These are phyloP conservation scores for Nymphalis urticae DNA, from an alignment of 2,888 invertebrate species.

Conservation along the genomic window DNA sequence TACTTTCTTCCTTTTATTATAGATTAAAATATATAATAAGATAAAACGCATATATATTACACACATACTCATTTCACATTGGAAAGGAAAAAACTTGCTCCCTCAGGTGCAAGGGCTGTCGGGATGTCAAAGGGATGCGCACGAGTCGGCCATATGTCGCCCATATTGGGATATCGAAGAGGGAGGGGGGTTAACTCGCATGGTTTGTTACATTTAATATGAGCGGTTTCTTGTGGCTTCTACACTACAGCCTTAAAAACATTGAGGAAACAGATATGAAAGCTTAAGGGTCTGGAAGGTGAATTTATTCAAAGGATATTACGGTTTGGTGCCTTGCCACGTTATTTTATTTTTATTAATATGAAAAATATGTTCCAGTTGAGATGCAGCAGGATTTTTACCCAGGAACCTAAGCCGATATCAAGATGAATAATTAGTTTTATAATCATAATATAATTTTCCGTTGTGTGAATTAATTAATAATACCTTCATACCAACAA, in stretches of 20 bases:
- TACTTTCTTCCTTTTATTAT: too few relatives aligned
- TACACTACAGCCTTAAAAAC: background rate
- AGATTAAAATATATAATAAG: background rate
- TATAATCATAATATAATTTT: too few relatives aligned
- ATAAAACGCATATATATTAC: background rate
- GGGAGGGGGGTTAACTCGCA: background rate
- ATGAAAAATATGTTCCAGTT: too few relatives aligned
- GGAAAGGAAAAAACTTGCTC: slow-evolving; percentile 22
- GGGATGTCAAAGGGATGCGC: slow-evolving; percentile 58
- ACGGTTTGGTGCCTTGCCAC: too few relatives aligned
- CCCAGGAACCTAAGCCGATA: too few relatives aligned
- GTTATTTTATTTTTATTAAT: too few relatives aligned
- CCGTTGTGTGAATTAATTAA: too few relatives aligned
- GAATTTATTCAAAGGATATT: too few relatives aligned
- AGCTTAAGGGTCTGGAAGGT: too few relatives aligned
- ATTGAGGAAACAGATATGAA: background rate
- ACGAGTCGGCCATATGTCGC: slow-evolving; percentile 69
- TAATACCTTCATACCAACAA: too few relatives aligned
- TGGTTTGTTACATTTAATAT: background rate
- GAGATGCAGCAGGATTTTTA: too few relatives aligned
- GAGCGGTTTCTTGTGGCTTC: background rate
- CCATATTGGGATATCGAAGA: slow-evolving; percentile 37
- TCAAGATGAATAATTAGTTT: too few relatives aligned
- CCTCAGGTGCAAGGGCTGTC: slow-evolving; percentile 43
- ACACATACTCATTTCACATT: slow-evolving; percentile 16